phyloP scores from a whole-genome alignment of 35 echinoderm and acorn worm species.

The Lytechinus pictus region DNA sequence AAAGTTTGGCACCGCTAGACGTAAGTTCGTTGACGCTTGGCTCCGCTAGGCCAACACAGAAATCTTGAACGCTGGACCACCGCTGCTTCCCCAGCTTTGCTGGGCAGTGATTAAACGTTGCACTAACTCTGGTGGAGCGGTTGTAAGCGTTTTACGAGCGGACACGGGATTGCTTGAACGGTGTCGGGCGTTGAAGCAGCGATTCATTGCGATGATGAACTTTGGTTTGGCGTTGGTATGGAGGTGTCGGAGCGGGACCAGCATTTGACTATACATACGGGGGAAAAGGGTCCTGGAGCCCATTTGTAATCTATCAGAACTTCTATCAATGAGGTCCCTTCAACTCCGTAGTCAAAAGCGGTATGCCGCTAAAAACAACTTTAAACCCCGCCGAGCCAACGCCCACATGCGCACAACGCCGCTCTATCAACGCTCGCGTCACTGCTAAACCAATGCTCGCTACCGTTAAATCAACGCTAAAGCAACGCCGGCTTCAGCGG shows the following conservation, averaged over 20 bases:
- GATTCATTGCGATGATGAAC: conserved; percentile 41
- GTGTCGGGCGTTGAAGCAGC: conserved; percentile 45
- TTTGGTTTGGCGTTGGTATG: conserved; percentile 48
- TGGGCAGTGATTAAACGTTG: conserved; percentile 26
- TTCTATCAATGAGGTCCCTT: no score
- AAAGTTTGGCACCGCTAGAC: conserved; percentile 38
- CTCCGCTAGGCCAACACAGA: background rate
- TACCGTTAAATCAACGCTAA: no score
- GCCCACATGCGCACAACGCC: no score
- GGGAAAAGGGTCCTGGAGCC: no score
- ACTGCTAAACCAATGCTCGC: no score
- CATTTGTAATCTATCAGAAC: no score
- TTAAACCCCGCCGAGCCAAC: no score
- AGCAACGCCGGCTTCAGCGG: no score
- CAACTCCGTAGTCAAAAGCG: no score
- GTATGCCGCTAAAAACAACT: no score
- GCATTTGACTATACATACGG: no score
- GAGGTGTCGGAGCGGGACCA: conserved; percentile 12
- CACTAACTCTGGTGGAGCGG: conserved; percentile 37
- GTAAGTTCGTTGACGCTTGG: conserved; percentile 30
- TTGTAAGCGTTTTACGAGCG: conserved; percentile 46
- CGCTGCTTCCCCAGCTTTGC: conserved; percentile 40
- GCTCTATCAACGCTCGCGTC: no score
- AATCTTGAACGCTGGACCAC: conserved; percentile 40
- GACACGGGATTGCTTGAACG: conserved; percentile 35